Base-by-base conservation (phyloP, 2,888 invertebrate species). In the Rosalia funebris region DNA sequence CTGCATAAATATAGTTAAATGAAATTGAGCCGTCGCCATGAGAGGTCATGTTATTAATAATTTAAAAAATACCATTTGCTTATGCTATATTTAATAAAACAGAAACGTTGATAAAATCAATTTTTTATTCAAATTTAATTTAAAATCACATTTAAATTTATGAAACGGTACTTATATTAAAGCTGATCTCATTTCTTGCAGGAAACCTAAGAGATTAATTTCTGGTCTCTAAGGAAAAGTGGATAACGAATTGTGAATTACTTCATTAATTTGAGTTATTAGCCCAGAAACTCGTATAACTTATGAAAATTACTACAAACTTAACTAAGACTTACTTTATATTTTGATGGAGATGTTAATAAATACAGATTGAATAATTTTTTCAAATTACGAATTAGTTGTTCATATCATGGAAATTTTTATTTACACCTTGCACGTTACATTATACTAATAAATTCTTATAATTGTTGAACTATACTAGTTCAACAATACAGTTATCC, bases 261-360 rank as follows among this genome's bases (percentile, higher is more conserved):
- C 69, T 73, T 72, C 71, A 72, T 73, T 70, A 73, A 72, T 71
- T 71, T 72, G 71, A 70, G 60, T 73, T 73, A 73, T 73, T 70
- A 70, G 69, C 57, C 68, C 69, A 66, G 68, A 69, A 71, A 70
- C 66, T 71, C 50, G 9, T 46, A 62, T 66, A 71, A 70, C 71
- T 71, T 67, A 70, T 69, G 69, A 64, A 62, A 67, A 69, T 71
- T 67, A 62, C 64, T 54, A 50, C 45, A 54, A 65, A 47, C 61
- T 25, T 25, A 42, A 62, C 62, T 59, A 60, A 61, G 59, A 48
- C 52, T 61, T 25, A 25, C 25, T 5, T 25, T 9, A 25, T 25
- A n/a, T n/a, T n/a, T n/a, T n/a, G n/a, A n/a, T n/a, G n/a, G n/a
- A n/a, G n/a, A n/a, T n/a, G n/a, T n/a, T n/a, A n/a, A n/a, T n/a